These are phyloP conservation scores for Holothuria glaberrima DNA, from an alignment of 35 echinoderm and acorn worm species.

Conservation along the genomic window DNA sequence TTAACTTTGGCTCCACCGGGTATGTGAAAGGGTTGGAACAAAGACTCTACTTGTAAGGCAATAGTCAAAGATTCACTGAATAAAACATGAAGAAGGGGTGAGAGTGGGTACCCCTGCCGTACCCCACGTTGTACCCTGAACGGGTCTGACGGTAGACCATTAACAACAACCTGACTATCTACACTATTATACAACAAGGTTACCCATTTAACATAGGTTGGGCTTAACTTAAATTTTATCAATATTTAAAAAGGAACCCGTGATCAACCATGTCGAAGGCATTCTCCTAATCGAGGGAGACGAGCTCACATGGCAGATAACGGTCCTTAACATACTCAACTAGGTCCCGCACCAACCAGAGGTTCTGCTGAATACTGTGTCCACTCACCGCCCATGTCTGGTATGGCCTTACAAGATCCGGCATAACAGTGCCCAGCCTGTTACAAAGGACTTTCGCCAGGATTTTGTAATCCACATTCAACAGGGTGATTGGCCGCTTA, in stretches of 20 bases:
- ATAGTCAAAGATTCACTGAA: not conserved
- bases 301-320: not conserved
- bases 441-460: conserved; percentile 35
- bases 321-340: not conserved
- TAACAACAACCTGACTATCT: not conserved
- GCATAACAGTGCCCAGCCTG: conserved; percentile 41
- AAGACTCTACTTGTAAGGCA: not conserved
- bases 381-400: conserved; percentile 47
- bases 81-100: not conserved
- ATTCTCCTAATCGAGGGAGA: conserved; percentile 6
- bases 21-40: not conserved
- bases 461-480: conserved; percentile 76
- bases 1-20: not conserved
- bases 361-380: conserved; percentile 37
- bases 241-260: not conserved
- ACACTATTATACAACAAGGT: not conserved
- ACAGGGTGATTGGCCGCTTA: conserved; percentile 53
- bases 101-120: not conserved
- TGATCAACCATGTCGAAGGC: conserved; percentile 4
- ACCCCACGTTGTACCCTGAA: not conserved
- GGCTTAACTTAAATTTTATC: not conserved
- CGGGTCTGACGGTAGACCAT: conserved; percentile 1
- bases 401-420: conserved; percentile 10
- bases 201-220: not conserved
- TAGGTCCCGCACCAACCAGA: conserved; percentile 18